Conservation (phyloP, 1,140 invertebrate genomes). For the Vanessa atalanta region DNA sequence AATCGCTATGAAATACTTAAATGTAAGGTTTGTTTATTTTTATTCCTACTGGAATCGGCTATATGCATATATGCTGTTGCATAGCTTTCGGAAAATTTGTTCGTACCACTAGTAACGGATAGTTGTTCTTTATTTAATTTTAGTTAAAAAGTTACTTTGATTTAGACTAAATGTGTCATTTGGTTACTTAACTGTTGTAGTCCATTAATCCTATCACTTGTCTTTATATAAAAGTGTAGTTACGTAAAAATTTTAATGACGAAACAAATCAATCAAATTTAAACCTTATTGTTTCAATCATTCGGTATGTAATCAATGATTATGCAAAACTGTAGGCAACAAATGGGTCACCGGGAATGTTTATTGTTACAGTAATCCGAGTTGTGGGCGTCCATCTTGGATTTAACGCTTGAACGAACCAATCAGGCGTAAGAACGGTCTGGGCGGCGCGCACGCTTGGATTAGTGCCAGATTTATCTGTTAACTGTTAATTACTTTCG, state of each 20-base stretch:
- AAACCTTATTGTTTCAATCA: slow-evolving; percentile 7
- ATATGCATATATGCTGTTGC: no score
- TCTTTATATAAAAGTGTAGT: neutral
- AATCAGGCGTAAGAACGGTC: slow-evolving; percentile 46
- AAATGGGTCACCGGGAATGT: slow-evolving; percentile 58
- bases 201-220: no score
- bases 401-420: slow-evolving; percentile 48
- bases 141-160: no score
- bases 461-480: slow-evolving; percentile 24
- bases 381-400: slow-evolving; percentile 63
- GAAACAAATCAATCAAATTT: slow-evolving; percentile 10
- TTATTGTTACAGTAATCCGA: slow-evolving; percentile 56
- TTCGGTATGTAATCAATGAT: slow-evolving; percentile 7
- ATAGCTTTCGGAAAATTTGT: no score
- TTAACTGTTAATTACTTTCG: slow-evolving; percentile 8
- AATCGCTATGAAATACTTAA: no score
- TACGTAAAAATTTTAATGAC: neutral
- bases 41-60: no score
- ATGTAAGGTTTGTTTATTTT: no score
- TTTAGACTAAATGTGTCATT: no score
- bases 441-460: slow-evolving; percentile 49
- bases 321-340: slow-evolving; percentile 19
- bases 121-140: no score
- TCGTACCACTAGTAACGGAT: no score
- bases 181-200: no score